Evolutionary conservation across 2,797 vertebrate species (phyloP), one percentile per base, ranked within the genome.

Genomic region (Labroides dimidiatus): DNA sequence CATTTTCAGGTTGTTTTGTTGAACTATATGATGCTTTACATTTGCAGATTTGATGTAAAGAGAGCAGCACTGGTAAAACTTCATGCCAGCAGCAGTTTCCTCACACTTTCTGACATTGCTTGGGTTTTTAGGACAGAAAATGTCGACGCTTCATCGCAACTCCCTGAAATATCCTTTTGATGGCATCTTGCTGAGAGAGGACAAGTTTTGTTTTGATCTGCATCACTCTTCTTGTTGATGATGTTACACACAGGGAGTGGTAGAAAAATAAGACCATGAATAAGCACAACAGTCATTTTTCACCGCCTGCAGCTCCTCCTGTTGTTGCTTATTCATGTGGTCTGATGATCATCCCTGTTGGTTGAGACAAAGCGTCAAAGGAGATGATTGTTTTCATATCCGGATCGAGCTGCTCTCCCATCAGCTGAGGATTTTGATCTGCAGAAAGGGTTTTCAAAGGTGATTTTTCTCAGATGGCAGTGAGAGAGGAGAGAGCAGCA

Each of bases 361-460:
- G 45, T 63, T 19, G 6, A 55, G 57, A 63, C 62, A 21, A 66
- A 51, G 33, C 27, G 56, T 56, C n/a, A 48, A 9, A 60, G 39
- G 9, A 42, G 2, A 21, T 6, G 23, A 39, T 70, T 70, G 17
- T 68, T 55, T 58, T 55, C 50, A 62, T 33, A 52, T 77, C 55
- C 23, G 21, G 50, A 62, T 68, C 20, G 30, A 33, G 30, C 5
- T 33, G 30, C 30, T 33, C 24, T 27, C 6, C 24, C 24, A 27
- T 27, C 63, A 56, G 57, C 69, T 33, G 2, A 47, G 24, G 43
- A 44, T 37, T 45, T 69, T 50, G 41, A 17, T 15, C 41, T 17
- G 16, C 12, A 20, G 55, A 70, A 75, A 43, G 75, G 4, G 51
- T 72, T 76, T 75, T 78, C 57, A 79, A 75, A 77, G 69, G 59